Percentiles rank a stretch among this genome's conserved stretches.
These are phyloP conservation scores for Eilema depressum DNA, from an alignment of 2,888 invertebrate genomes.

Conservation along the genomic window DNA sequence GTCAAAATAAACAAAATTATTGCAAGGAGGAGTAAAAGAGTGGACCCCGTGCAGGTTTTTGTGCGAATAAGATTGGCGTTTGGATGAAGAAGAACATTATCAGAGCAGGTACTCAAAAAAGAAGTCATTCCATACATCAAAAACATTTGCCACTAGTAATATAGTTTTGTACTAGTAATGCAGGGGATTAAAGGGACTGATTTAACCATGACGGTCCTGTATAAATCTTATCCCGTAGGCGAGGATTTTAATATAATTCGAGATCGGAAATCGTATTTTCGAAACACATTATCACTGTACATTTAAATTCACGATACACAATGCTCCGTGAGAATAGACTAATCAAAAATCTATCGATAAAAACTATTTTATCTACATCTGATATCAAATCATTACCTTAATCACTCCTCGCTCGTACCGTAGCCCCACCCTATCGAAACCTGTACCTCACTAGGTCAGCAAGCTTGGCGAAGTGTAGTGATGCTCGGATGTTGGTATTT, in stretches of 20 bases:
- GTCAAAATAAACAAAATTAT: background rate
- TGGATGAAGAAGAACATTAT: too few species aligned
- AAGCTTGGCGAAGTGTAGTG: conserved; percentile 54
- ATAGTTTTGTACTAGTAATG: too few species aligned
- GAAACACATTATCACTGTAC: too few species aligned
- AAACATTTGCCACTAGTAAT: too few species aligned
- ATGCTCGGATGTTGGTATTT: conserved; percentile 64
- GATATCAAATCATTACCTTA: background rate
- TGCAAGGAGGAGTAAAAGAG: background rate
- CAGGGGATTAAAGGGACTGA: too few species aligned
- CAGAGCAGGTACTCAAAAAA: too few species aligned
- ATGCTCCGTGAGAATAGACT: background rate
- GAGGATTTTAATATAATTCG: background rate
- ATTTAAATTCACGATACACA: too few species aligned
- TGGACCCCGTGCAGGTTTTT: background rate
- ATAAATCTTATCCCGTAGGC: too few species aligned
- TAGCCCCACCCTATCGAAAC: conserved; percentile 63
- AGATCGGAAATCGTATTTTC: background rate
- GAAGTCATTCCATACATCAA: too few species aligned
- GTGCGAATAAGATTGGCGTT: too few species aligned
- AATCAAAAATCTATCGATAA: background rate
- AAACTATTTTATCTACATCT: background rate
- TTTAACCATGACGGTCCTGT: too few species aligned
- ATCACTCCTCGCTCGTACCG: conserved; percentile 45
- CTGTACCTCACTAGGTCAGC: conserved; percentile 75